Conservation (phyloP, 2,797 vertebrate species). For the Dendrocincla fuliginosa region DNA sequence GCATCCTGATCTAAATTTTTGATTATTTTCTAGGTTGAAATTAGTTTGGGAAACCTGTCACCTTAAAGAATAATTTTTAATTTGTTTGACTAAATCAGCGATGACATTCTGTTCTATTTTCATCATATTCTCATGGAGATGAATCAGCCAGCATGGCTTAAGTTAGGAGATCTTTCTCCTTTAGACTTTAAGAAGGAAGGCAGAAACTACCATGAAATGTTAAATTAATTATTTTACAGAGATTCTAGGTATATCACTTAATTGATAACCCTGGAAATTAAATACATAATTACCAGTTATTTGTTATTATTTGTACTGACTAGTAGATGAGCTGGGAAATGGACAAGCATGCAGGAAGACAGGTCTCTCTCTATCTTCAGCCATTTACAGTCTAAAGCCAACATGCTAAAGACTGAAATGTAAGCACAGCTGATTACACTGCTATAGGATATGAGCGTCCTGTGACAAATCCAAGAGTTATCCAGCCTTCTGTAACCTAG, state of each 20-base stretch:
- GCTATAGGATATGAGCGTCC: not conserved
- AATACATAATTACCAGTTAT: not conserved
- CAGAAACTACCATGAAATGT: not conserved
- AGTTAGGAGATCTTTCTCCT: not conserved
- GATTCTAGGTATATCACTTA: not conserved
- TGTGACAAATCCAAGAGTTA: constrained; percentile 31
- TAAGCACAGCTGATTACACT: constrained; percentile 11
- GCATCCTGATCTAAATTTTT: not conserved
- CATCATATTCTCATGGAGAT: not conserved
- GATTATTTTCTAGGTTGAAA: not conserved
- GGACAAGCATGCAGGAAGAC: not conserved
- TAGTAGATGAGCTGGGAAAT: not conserved
- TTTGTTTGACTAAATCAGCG: not conserved
- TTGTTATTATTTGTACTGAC: not conserved
- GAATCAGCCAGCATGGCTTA: not conserved
- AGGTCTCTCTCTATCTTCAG: not conserved
- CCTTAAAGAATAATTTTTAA: not conserved
- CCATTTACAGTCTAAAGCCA: not conserved
- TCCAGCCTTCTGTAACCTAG: not conserved
- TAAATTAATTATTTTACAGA: not conserved
- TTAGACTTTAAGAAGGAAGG: not conserved
- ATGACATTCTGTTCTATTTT: not conserved
- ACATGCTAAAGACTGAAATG: not conserved
- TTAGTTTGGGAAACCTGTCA: not conserved
- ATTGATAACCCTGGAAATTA: not conserved